Percentiles rank a stretch among this genome's conserved stretches.
Evolutionary conservation across 2,113 vertebrate species (phyloP).

Genomic region (Gadus chalcogrammus): DNA sequence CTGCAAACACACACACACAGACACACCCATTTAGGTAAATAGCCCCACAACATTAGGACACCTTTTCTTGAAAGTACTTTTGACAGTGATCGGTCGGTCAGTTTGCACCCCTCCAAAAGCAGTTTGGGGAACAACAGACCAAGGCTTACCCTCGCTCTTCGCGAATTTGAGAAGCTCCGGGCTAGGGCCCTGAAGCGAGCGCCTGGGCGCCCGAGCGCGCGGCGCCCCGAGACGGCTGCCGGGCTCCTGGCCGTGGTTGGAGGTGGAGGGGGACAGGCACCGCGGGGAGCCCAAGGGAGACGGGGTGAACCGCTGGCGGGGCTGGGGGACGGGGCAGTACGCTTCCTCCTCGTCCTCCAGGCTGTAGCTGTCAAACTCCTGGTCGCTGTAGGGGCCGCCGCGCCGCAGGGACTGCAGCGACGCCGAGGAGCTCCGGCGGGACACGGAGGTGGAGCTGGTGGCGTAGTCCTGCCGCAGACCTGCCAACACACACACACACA

Average conservation of each 20-base stretch:
- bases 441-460: conserved; percentile 82
- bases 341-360: conserved; percentile 86
- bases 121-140: background rate
- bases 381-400: conserved; percentile 86
- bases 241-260: conserved; percentile 65
- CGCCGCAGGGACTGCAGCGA: conserved; percentile 85
- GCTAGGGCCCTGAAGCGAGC: conserved; percentile 75
- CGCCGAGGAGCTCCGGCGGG: conserved; percentile 83
- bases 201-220: conserved; percentile 75
- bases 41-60: conserved; percentile 14
- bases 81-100: background rate
- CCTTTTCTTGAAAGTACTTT: background rate
- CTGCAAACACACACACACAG: conserved; percentile 71
- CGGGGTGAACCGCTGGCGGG: conserved; percentile 76
- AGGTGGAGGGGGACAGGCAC: conserved; percentile 81
- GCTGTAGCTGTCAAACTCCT: conserved; percentile 87
- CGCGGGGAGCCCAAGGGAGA: conserved; percentile 84
- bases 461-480: conserved; percentile 89
- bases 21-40: background rate
- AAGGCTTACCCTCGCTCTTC: conserved; percentile 77
- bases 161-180: conserved; percentile 82
- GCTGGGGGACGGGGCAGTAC: conserved; percentile 69
- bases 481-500: conserved; percentile 40
- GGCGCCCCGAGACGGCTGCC: conserved; percentile 54
- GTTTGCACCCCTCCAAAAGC: background rate